phyloP scores from a whole-genome alignment of 2,888 invertebrate species.

The Sussaba pulchella region DNA sequence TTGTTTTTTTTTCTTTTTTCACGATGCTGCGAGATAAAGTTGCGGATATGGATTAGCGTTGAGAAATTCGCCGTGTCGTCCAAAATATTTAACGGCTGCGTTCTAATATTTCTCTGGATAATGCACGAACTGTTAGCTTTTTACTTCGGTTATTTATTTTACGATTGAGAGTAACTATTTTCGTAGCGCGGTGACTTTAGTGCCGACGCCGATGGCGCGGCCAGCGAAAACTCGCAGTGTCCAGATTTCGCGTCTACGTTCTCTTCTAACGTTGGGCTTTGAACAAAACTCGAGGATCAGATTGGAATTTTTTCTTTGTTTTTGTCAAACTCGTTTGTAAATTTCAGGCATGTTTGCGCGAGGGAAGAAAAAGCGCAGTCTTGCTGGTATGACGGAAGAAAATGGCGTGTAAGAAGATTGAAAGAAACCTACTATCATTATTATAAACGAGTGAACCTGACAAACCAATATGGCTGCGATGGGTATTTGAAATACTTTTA shows the following conservation, averaged over 20 bases:
- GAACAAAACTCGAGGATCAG: conserved; percentile 5
- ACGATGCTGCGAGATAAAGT: conserved; percentile 10
- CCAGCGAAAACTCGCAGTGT: background rate
- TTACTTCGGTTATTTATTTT: conserved; percentile 30
- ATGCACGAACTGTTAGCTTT: background rate
- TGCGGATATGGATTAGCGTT: conserved; percentile 13
- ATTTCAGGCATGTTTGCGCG: background rate
- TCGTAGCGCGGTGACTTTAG: conserved; percentile 14
- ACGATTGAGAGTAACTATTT: conserved; percentile 33
- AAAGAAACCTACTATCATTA: too few relatives aligned
- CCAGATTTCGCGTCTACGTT: background rate
- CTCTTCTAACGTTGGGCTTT: background rate
- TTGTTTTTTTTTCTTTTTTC: background rate
- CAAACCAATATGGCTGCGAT: too few relatives aligned
- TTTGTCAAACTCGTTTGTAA: conserved; percentile 14
- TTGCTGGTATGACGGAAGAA: too few relatives aligned
- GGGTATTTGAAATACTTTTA: too few relatives aligned
- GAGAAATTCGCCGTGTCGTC: background rate
- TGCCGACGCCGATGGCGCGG: too few relatives aligned
- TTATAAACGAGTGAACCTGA: too few relatives aligned
- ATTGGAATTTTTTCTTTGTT: background rate
- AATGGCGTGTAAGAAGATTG: too few relatives aligned
- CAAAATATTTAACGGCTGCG: background rate
- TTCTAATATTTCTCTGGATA: background rate
- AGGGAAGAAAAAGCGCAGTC: too few relatives aligned